Evolutionary conservation across 2,113 vertebrate genomes (phyloP), one percentile per base, ranked within the genome.

Genomic region (Camelus dromedarius): DNA sequence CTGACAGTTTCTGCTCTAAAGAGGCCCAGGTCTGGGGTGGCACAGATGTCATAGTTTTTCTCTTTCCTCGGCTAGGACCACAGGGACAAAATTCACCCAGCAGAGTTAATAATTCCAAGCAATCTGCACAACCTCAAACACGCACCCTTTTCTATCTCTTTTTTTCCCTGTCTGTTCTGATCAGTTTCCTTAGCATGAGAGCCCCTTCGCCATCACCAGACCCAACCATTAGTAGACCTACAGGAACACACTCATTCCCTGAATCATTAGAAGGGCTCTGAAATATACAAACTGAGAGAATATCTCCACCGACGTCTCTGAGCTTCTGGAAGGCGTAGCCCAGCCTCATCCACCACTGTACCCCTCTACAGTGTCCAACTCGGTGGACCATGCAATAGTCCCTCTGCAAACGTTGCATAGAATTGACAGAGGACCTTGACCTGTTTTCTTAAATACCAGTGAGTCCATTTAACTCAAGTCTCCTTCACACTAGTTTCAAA

Each of bases 1-100:
- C 24, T 85, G 93, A 88, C 64, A 54, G 97, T 80, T 96, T 96
- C 70, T 91, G 13, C 87, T 95, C 69, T 30, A 75, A 93, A 93
- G 88, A 79, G 81, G 58, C 22, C 95, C 70, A 19, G 38, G 84
- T 54, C 64, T 94, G 32, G 38, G 82, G n/a, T 46, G 46, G 83
- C 95, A 90, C 77, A 93, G 86, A 93, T 96, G 60, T 6, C 66
- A 58, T 3, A 77, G 89, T 66, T 96, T 94, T 79, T 42, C 83
- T 91, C 60, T 70, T 54, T 79, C 60, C 35, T 93, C 30, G 9
- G 1, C 83, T 62, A 70, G 81, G 48, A 77, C 48, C 42, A 67
- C 28, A 91, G 38, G 9, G 56, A 73, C 35, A 88, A 84, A 94
- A 91, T 86, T 66, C 54, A 86, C 50, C 64, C 20, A n/a, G 5